Conservation (phyloP, 2,888 invertebrate genomes). For the Hololepta plana region DNA sequence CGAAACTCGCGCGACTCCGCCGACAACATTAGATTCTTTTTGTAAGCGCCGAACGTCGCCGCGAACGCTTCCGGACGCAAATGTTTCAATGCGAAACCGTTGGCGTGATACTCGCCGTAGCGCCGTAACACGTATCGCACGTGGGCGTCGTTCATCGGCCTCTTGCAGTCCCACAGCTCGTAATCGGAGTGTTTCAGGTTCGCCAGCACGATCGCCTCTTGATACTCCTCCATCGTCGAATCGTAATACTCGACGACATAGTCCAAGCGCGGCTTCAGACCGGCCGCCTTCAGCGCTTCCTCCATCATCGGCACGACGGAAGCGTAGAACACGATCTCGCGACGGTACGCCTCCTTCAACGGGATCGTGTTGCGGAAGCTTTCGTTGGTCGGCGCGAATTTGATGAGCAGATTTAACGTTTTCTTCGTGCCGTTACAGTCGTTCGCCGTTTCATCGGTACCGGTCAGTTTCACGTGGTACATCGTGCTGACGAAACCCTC, state of each 20-base stretch:
- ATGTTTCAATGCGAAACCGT: conserved; percentile 16
- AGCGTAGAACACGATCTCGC: conserved; percentile 12
- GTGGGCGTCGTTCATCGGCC: conserved; percentile 16
- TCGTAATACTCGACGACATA: conserved; percentile 9
- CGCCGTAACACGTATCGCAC: conserved; percentile 14
- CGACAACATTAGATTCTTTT: background rate
- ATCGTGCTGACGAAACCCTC: no score
- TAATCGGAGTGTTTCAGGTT: conserved; percentile 15
- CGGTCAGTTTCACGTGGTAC: no score
- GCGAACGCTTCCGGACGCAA: conserved; percentile 14
- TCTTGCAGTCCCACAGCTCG: conserved; percentile 13
- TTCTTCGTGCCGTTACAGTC: conserved; percentile 8
- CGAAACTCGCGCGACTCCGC: background rate
- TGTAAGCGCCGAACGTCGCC: conserved; percentile 4
- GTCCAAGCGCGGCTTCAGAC: conserved; percentile 8
- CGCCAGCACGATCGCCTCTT: conserved; percentile 15
- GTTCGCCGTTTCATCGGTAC: no score
- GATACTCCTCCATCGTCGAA: conserved; percentile 7
- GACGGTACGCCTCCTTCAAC: conserved; percentile 8
- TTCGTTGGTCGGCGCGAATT: conserved; percentile 8
- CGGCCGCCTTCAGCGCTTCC: no score
- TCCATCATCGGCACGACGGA: conserved; percentile 9
- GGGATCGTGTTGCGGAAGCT: conserved; percentile 7
- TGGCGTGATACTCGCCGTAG: conserved; percentile 18
- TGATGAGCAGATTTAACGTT: conserved; percentile 8